These are phyloP conservation scores for Vanessa atalanta DNA, from an alignment of 1,140 invertebrate genomes.

Conservation along the genomic window DNA sequence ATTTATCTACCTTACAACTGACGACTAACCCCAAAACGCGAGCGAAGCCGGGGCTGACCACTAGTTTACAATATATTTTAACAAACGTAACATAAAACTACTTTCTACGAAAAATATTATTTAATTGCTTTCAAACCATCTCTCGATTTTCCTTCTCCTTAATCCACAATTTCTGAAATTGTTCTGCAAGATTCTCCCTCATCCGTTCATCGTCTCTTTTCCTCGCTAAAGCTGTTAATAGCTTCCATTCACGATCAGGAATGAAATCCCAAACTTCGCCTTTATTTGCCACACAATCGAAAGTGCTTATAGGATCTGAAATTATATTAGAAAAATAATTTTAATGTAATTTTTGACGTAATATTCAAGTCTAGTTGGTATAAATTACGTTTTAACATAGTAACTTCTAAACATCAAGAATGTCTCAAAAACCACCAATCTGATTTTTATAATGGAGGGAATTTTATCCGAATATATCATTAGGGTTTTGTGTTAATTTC, in stretches of 20 bases:
- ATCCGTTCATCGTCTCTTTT: constrained; percentile 66
- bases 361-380: too few species aligned
- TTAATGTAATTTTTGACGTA: too few species aligned
- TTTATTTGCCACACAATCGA: constrained; percentile 47
- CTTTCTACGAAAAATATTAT: not conserved
- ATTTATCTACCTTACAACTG: too few species aligned
- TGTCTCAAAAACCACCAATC: too few species aligned
- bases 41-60: too few species aligned
- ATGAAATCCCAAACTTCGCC: constrained; percentile 51
- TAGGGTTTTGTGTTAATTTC: too few species aligned
- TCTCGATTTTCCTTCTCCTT: constrained; percentile 65
- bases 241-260: constrained; percentile 63
- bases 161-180: constrained; percentile 67
- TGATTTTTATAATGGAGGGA: too few species aligned
- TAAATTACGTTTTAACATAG: too few species aligned
- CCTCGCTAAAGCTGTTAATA: constrained; percentile 59
- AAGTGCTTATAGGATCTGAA: constrained; percentile 45
- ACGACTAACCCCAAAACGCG: too few species aligned
- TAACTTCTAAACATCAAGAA: too few species aligned
- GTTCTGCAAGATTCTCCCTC: constrained; percentile 57
- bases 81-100: not conserved
- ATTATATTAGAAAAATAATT: constrained; percentile 7
- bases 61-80: too few species aligned
- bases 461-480: too few species aligned
- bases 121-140: constrained; percentile 40